Percentiles rank a stretch among this genome's conserved stretches.
phyloP scores from a whole-genome alignment of 2,888 invertebrate genomes.

The Microctonus brassicae region DNA sequence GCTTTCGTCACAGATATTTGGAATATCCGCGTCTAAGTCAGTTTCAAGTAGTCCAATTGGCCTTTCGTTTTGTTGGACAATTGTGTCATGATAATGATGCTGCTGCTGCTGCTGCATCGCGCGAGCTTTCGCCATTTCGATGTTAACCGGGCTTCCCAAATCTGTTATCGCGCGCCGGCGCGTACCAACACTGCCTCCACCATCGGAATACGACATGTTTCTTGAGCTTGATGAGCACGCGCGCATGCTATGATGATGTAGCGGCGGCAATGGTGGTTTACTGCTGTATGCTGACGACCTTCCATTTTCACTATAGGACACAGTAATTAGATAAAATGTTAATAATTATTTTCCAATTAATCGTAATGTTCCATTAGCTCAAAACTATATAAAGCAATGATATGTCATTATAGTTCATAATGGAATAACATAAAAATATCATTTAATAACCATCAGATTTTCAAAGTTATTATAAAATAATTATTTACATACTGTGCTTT shows the following conservation, averaged over 20 bases:
- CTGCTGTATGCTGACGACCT: slow-evolving; percentile 67
- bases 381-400: too few relatives aligned
- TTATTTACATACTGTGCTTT: neutral
- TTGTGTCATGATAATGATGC: slow-evolving; percentile 36
- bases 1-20: slow-evolving; percentile 43
- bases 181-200: slow-evolving; percentile 50
- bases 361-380: too few relatives aligned
- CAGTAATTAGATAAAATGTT: too few relatives aligned
- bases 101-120: slow-evolving; percentile 59
- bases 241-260: slow-evolving; percentile 47
- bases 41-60: slow-evolving; percentile 89
- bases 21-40: slow-evolving; percentile 84
- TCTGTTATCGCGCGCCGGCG: slow-evolving; percentile 70
- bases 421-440: too few relatives aligned
- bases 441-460: too few relatives aligned
- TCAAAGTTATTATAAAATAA: neutral
- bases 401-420: too few relatives aligned
- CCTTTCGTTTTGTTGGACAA: slow-evolving; percentile 71
- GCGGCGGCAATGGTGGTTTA: slow-evolving; percentile 66
- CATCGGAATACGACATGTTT: slow-evolving; percentile 69
- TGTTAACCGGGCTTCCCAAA: slow-evolving; percentile 68
- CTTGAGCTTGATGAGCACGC: slow-evolving; percentile 65
- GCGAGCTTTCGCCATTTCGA: slow-evolving; percentile 69
- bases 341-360: neutral
- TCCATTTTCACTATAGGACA: slow-evolving; percentile 60